A percentile compares a stretch with the other conserved stretches of the same genome.
These are phyloP conservation scores for Phenganax stokvisi DNA, from an alignment of 92 coral and sea anemone genomes.

Conservation along the genomic window DNA sequence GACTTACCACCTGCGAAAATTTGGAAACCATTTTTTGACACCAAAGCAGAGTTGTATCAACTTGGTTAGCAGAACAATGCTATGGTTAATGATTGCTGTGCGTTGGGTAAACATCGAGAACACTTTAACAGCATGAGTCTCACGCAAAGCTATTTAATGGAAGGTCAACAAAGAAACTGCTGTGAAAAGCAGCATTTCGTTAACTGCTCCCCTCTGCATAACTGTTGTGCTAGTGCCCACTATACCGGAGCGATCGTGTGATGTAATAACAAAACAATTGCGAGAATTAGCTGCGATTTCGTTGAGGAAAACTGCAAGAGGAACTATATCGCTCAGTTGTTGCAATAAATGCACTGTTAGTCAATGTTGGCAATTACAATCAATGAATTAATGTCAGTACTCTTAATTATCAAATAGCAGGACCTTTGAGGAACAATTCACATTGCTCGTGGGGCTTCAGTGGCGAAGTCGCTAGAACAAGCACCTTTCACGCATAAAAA, in stretches of 20 bases:
- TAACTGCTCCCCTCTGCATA: slow-evolving; percentile 11
- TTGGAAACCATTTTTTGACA: not conserved
- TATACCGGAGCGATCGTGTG: not conserved
- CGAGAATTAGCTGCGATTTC: not conserved
- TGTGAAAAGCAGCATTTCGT: slow-evolving; percentile 24
- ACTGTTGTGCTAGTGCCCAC: not conserved
- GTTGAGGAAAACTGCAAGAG: not conserved
- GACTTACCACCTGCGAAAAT: not conserved
- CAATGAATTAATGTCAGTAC: not conserved
- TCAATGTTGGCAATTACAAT: not conserved
- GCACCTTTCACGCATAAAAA: too few species aligned
- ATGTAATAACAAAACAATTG: not conserved
- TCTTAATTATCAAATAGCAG: too few species aligned
- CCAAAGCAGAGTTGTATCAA: not conserved
- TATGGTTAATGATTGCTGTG: not conserved
- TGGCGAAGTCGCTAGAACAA: too few species aligned
- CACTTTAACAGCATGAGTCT: slow-evolving; percentile 30
- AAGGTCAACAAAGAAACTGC: slow-evolving; percentile 21
- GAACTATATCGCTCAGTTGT: not conserved
- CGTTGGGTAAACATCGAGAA: not conserved
- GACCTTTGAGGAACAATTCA: too few species aligned
- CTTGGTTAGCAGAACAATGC: slow-evolving; percentile 11
- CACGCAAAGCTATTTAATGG: slow-evolving; percentile 9
- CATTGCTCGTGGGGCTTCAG: too few species aligned
- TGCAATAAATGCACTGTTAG: not conserved